phyloP scores from a whole-genome alignment of 2,113 vertebrate species.

The Percopsis transmontana region DNA sequence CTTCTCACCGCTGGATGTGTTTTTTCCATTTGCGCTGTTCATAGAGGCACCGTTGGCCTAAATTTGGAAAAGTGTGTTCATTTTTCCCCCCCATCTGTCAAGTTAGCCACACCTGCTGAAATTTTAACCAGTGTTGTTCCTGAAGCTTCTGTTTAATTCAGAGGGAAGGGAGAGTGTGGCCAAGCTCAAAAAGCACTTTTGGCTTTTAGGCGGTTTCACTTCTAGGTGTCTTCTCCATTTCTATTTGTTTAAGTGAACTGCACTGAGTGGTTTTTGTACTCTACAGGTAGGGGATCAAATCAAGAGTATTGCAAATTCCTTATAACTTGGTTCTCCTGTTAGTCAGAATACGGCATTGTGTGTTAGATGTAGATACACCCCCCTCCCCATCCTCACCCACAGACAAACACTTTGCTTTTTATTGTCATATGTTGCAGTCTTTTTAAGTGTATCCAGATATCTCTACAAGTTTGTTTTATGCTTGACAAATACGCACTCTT shows the following conservation, averaged over 20 bases:
- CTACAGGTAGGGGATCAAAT: not conserved
- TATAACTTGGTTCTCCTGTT: slow-evolving; percentile 4
- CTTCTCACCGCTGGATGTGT: slow-evolving; percentile 44
- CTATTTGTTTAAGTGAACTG: slow-evolving; percentile 1
- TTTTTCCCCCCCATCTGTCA: slow-evolving; percentile 47
- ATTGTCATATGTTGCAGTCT: too few species aligned
- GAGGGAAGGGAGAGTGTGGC: slow-evolving; percentile 22
- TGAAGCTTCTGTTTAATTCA: slow-evolving; percentile 65
- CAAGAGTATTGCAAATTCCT: not conserved
- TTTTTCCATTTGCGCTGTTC: slow-evolving; percentile 24
- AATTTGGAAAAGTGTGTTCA: slow-evolving; percentile 54
- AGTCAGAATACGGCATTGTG: too few species aligned
- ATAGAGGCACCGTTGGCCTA: slow-evolving; percentile 41
- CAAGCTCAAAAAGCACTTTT: slow-evolving; percentile 46
- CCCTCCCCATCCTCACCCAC: too few species aligned
- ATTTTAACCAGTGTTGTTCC: slow-evolving; percentile 55
- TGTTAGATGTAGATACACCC: not conserved
- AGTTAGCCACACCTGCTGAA: slow-evolving; percentile 54
- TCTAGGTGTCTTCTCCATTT: slow-evolving; percentile 2
- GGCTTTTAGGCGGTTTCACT: slow-evolving; percentile 16
- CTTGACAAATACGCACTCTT: not conserved
- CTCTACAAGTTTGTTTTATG: too few species aligned
- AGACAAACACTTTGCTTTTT: too few species aligned
- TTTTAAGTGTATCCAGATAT: too few species aligned
- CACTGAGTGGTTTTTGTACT: not conserved